Conservation (phyloP, 2,113 vertebrate genomes). For the Sigmodon hispidus region DNA sequence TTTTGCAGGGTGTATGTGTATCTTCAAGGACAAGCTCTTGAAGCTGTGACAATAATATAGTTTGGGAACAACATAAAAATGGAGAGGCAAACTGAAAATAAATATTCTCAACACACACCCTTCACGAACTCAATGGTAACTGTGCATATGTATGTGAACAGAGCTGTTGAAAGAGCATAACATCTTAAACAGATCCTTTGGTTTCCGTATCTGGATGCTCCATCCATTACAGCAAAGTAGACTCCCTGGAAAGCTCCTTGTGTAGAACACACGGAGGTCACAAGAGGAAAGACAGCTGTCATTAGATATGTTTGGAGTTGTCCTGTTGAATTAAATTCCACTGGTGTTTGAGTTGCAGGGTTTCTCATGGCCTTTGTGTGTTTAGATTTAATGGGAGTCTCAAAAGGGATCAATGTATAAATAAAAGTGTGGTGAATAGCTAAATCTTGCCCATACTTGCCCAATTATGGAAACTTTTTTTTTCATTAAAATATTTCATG, state of each 20-base stretch:
- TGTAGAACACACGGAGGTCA: neutral
- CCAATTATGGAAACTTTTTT: neutral
- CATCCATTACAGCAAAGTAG: neutral
- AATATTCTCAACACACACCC: neutral
- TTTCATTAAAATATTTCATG: neutral
- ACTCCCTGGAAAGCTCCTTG: neutral
- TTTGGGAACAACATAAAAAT: neutral
- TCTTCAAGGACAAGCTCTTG: neutral
- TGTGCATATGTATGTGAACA: too few species aligned
- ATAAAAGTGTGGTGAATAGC: neutral
- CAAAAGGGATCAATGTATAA: neutral
- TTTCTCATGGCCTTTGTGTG: neutral
- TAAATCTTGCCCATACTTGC: neutral
- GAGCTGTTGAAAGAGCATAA: neutral
- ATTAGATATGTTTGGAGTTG: neutral
- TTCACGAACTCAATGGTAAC: too few species aligned
- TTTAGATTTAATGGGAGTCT: neutral
- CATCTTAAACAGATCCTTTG: neutral
- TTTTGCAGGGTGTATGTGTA: neutral
- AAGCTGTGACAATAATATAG: neutral
- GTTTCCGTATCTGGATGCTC: neutral
- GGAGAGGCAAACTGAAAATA: neutral
- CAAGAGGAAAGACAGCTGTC: neutral
- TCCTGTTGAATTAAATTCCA: neutral
- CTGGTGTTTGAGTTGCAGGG: neutral